Percentiles rank a stretch among this genome's conserved stretches.
Conservation (phyloP, 2,797 vertebrate species). For the Urosaurus nigricauda region DNA sequence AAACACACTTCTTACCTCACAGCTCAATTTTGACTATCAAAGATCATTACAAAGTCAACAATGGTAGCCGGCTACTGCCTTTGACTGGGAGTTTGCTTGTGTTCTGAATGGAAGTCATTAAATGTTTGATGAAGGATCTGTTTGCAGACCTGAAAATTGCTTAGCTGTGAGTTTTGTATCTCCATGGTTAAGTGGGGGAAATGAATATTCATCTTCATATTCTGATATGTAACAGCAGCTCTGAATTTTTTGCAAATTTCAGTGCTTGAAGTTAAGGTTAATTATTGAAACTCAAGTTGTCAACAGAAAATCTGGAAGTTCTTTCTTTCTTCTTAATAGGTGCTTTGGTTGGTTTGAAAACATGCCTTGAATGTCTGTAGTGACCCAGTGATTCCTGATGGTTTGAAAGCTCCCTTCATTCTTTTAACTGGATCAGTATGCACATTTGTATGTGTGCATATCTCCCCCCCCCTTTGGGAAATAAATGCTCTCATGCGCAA, state of each 20-base stretch:
- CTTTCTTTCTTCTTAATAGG: neutral
- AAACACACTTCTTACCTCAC: constrained; percentile 43
- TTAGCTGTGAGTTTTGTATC: constrained; percentile 12
- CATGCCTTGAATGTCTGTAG: neutral
- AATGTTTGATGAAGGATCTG: neutral
- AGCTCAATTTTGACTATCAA: constrained; percentile 23
- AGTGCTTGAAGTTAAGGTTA: constrained; percentile 40
- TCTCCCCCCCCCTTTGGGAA: neutral
- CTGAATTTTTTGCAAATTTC: constrained; percentile 34
- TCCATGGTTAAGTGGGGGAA: neutral
- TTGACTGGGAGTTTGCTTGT: constrained; percentile 30
- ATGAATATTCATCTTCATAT: neutral
- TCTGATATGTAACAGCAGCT: constrained; percentile 25
- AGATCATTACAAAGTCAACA: constrained; percentile 14
- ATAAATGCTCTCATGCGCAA: neutral
- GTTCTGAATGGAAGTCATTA: constrained; percentile 31
- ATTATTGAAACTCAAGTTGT: constrained; percentile 15
- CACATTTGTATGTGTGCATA: neutral
- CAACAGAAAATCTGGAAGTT: constrained; percentile 54
- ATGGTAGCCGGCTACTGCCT: constrained; percentile 30
- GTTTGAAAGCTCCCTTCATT: neutral
- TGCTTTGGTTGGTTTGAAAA: constrained; percentile 30
- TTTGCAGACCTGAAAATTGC: constrained; percentile 36
- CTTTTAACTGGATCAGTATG: neutral
- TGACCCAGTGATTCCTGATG: constrained; percentile 12